These are phyloP conservation scores for Apis mellifera DNA, from an alignment of 1,140 invertebrate genomes.

Conservation along the genomic window DNA sequence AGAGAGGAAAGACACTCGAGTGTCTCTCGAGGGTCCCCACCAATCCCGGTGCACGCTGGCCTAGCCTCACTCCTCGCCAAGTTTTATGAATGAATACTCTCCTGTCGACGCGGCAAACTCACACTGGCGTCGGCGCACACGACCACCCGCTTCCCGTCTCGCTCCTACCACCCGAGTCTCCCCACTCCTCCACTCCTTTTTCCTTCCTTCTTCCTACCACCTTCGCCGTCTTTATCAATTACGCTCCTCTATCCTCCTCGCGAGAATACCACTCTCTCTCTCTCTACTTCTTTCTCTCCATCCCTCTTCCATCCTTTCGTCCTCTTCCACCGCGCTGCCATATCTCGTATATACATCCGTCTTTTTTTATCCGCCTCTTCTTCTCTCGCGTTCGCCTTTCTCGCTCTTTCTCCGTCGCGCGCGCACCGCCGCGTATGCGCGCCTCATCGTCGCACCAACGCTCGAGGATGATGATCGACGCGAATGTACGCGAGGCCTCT, in stretches of 20 bases:
- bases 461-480: not conserved
- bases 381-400: not conserved
- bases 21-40: slow-evolving; percentile 46
- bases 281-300: not conserved
- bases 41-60: slow-evolving; percentile 54
- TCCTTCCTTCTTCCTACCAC: slow-evolving; percentile 1
- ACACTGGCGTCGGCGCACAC: slow-evolving; percentile 54
- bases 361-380: not conserved
- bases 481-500: not conserved
- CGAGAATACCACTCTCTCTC: not conserved
- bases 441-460: not conserved
- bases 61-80: slow-evolving; percentile 64
- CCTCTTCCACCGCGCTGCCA: not conserved
- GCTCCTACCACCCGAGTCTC: slow-evolving; percentile 13
- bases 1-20: slow-evolving; percentile 40
- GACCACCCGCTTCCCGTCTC: slow-evolving; percentile 34
- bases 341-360: not conserved
- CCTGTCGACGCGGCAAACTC: slow-evolving; percentile 63
- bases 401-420: not conserved
- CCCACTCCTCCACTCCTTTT: not conserved
- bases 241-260: not conserved
- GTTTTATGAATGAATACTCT: slow-evolving; percentile 81
- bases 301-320: not conserved
- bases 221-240: not conserved
- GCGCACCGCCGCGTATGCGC: not conserved